Percentiles rank a stretch among this genome's conserved stretches.
Evolutionary conservation across 2,113 vertebrate genomes (phyloP).

Genomic region (Triplophysa tibetana): DNA sequence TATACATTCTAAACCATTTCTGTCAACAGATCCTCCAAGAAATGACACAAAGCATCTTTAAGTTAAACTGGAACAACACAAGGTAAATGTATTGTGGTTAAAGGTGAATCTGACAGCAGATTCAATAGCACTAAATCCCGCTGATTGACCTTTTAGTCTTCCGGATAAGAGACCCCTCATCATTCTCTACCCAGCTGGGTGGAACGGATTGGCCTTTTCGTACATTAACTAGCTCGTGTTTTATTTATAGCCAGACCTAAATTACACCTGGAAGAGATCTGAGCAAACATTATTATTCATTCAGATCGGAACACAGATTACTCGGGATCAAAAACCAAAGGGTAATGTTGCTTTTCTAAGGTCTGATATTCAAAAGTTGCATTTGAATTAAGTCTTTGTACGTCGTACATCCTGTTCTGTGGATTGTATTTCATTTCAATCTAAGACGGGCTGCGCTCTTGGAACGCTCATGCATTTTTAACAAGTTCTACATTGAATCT

Average conservation of each 20-base stretch:
- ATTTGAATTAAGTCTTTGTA: background rate
- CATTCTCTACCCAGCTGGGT: conserved; percentile 43
- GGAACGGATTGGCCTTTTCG: conserved; percentile 55
- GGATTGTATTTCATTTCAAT: conserved; percentile 32
- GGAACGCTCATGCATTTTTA: conserved; percentile 36
- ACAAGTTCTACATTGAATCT: conserved; percentile 15
- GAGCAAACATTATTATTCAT: conserved; percentile 38
- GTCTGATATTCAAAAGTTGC: conserved; percentile 4
- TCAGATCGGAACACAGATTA: conserved; percentile 17
- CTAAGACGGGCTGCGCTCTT: background rate
- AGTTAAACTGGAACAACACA: background rate
- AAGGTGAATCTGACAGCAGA: conserved; percentile 43
- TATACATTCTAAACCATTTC: too few species aligned
- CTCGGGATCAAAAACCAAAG: background rate
- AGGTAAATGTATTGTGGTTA: conserved; percentile 23
- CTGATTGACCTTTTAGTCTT: conserved; percentile 52
- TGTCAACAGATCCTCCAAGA: too few species aligned
- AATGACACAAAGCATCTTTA: too few species aligned
- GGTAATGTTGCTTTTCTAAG: background rate
- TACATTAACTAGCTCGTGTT: conserved; percentile 47
- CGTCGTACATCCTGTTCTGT: background rate
- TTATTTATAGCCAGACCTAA: conserved; percentile 49
- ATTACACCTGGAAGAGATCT: conserved; percentile 41
- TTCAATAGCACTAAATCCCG: conserved; percentile 47
- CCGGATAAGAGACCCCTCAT: conserved; percentile 48